Percentiles rank a stretch among this genome's conserved stretches.
Evolutionary conservation across 2,888 invertebrate genomes (phyloP).

Genomic region (Argyra leucocephala): DNA sequence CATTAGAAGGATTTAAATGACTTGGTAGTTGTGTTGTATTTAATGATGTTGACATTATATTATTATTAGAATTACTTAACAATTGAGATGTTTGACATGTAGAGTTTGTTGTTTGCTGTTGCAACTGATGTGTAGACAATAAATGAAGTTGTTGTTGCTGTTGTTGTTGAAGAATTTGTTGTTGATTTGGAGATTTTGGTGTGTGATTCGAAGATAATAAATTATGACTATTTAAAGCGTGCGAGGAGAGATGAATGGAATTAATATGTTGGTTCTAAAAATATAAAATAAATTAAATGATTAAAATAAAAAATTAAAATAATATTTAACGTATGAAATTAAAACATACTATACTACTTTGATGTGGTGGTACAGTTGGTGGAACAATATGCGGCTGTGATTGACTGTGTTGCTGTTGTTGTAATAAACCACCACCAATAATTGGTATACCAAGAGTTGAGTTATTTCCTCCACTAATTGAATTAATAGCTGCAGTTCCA

Average conservation of each 20-base stretch:
- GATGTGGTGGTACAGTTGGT: conserved; percentile 41
- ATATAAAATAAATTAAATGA: conserved; percentile 7
- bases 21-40: conserved; percentile 34
- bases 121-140: conserved; percentile 30
- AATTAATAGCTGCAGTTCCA: conserved; percentile 23
- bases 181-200: conserved; percentile 44
- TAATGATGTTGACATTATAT: conserved; percentile 42
- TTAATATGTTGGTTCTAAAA: conserved; percentile 36
- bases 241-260: conserved; percentile 41
- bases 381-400: conserved; percentile 43
- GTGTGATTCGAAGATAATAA: conserved; percentile 41
- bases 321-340: background rate
- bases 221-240: conserved; percentile 44
- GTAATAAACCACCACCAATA: conserved; percentile 27
- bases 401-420: conserved; percentile 41
- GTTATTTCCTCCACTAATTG: conserved; percentile 25
- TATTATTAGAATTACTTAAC: conserved; percentile 35
- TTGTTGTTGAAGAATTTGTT: conserved; percentile 30
- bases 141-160: conserved; percentile 27
- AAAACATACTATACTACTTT: conserved; percentile 34
- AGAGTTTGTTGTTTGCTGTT: conserved; percentile 21
- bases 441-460: conserved; percentile 16
- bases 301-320: background rate
- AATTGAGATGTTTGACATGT: conserved; percentile 28
- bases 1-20: conserved; percentile 28